Conservation (phyloP, 2,888 invertebrate species). For the Sinopyrophorus schimmeli region DNA sequence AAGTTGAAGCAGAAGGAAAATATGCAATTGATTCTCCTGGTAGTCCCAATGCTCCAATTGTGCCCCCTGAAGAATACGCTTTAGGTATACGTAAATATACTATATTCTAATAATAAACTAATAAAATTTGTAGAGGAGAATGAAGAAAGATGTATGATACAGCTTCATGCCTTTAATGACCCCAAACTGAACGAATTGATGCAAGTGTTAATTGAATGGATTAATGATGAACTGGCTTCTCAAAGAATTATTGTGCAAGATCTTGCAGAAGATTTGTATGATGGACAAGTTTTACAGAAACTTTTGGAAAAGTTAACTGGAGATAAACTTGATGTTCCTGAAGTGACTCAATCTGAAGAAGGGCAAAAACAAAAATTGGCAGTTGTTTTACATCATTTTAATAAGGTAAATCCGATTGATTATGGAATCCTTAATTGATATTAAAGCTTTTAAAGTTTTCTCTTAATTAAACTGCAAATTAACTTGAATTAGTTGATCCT, state of each 20-base stretch:
- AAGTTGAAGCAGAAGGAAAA: constrained; percentile 94
- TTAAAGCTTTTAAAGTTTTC: too few relatives aligned
- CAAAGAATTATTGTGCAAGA: constrained; percentile 97
- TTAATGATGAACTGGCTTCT: constrained; percentile 95
- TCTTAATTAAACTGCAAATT: too few relatives aligned
- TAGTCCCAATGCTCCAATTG: constrained; percentile 81
- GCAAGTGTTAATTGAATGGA: constrained; percentile 92
- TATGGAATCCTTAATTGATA: too few relatives aligned
- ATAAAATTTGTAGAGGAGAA: constrained; percentile 75
- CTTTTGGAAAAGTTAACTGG: constrained; percentile 82
- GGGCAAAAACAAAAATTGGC: constrained; percentile 94
- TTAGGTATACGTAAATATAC: constrained; percentile 72
- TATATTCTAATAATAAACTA: neutral
- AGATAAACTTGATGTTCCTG: constrained; percentile 91
- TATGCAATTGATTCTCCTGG: constrained; percentile 97
- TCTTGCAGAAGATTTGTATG: constrained; percentile 95
- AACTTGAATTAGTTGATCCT: too few relatives aligned
- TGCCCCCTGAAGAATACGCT: constrained; percentile 92
- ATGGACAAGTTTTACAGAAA: constrained; percentile 86
- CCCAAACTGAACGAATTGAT: constrained; percentile 84
- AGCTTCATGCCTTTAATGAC: constrained; percentile 84
- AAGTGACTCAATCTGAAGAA: constrained; percentile 98
- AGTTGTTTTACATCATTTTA: constrained; percentile 86
- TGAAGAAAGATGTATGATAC: constrained; percentile 95
- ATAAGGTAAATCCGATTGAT: constrained; percentile 65